Percentiles rank a stretch among this genome's conserved stretches.
These are phyloP conservation scores for Idaea biselata DNA, from an alignment of 2,888 invertebrate species.

Conservation along the genomic window DNA sequence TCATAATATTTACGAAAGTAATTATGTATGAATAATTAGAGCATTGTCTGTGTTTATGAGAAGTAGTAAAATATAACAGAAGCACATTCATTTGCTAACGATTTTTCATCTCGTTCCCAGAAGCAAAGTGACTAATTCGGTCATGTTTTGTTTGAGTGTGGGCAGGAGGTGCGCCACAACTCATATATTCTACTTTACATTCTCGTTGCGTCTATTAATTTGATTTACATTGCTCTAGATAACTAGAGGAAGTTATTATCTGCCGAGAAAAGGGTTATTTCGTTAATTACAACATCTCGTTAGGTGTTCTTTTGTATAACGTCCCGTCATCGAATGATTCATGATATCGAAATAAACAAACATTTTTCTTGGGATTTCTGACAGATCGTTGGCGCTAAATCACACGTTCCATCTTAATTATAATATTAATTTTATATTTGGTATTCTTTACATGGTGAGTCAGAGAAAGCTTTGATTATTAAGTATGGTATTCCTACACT, in stretches of 20 bases:
- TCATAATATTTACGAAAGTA: neutral
- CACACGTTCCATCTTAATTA: conserved; percentile 44
- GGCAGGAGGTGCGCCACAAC: conserved; percentile 23
- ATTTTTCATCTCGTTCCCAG: conserved; percentile 27
- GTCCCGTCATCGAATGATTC: conserved; percentile 47
- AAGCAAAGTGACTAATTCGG: conserved; percentile 28
- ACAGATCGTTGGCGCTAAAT: conserved; percentile 49
- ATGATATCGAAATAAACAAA: conserved; percentile 61
- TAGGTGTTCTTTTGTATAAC: conserved; percentile 15
- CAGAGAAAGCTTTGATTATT: conserved; percentile 19
- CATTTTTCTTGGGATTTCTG: conserved; percentile 47
- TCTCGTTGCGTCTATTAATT: conserved; percentile 24
- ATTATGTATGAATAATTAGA: neutral
- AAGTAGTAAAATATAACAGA: conserved; percentile 8
- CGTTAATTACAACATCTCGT: conserved; percentile 32
- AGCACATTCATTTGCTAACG: conserved; percentile 9
- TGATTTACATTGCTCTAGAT: conserved; percentile 29
- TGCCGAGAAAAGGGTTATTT: conserved; percentile 39
- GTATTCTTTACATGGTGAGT: conserved; percentile 29
- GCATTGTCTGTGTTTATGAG: neutral
- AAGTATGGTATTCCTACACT: conserved; percentile 25
- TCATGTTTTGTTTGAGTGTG: conserved; percentile 29
- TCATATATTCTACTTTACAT: conserved; percentile 25
- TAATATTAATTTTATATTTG: conserved; percentile 36
- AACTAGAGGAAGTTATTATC: conserved; percentile 46